Evolutionary conservation across 1,140 invertebrate species (phyloP), one percentile per base, ranked within the genome.

Genomic region (Sycobia sp.): DNA sequence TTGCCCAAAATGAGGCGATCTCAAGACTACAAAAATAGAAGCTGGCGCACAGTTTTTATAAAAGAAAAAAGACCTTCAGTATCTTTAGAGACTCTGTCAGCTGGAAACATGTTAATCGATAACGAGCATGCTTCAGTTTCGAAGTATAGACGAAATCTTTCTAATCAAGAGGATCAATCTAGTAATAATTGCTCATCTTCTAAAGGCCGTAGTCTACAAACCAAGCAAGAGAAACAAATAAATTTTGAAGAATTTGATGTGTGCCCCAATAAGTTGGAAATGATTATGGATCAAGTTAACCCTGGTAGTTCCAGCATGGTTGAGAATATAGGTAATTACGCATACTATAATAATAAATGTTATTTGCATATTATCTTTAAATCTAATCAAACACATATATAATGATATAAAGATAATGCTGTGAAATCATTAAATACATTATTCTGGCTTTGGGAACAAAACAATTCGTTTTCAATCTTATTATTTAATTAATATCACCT

Each of bases 51-150:
- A 32, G 79, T 80, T 1, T 82, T 82, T 23, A 72, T 72, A 2
- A 82, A 81, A 38, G 80, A 81, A 20, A 80, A 79, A 11, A 72
- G 78, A 23, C 76, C 80, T 0, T 81, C 79, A 0, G 60, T 74
- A 1, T 81, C 80, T 5, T 27, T 81, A 43, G 80, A 81, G 27
- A 69, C 67, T 10, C 47, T 81, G 3, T 68, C 79, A 1, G 67
- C 70, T 10, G 59, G 67, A 7, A 62, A 72, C 13, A 36, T 76
- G 0, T 49, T 69, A 1, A 27, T 20, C 3, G 66, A 76, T 9
- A 32, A 59, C 34, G 16, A 70, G 23, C 63, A 66, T 0, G 27
- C 22, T 14, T 66, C 74, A 13, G 41, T 77, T 80, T 13, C 67
- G 73, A 7, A 62, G 78, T 5, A 81, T 80, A 22, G 63, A 73